These are phyloP conservation scores for Acanthopagrus latus DNA, from an alignment of 2,797 vertebrate species.

Conservation along the genomic window DNA sequence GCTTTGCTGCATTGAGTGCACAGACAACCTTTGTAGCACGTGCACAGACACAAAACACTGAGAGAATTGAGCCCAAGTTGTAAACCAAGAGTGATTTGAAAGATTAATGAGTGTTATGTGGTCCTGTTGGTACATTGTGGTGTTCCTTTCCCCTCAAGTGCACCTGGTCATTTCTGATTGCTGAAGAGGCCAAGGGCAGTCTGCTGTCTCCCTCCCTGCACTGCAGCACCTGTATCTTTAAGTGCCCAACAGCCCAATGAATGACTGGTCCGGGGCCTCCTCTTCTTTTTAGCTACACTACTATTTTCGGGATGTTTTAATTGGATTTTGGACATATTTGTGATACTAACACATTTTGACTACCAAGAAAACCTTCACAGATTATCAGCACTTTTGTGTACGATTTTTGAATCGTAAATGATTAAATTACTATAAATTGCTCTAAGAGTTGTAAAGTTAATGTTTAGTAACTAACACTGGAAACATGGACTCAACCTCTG, in stretches of 20 bases:
- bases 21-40: slow-evolving; percentile 27
- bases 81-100: slow-evolving; percentile 39
- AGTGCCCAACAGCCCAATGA: background rate
- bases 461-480: no score
- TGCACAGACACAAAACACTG: slow-evolving; percentile 25
- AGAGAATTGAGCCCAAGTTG: background rate
- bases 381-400: no score
- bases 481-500: no score
- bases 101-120: slow-evolving; percentile 23
- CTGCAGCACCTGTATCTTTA: background rate
- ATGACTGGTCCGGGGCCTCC: background rate
- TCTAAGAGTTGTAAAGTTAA: no score
- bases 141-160: slow-evolving; percentile 29
- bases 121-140: slow-evolving; percentile 6
- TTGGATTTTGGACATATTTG: no score
- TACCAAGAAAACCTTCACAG: no score
- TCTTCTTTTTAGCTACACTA: background rate
- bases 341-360: no score
- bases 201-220: background rate
- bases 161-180: slow-evolving; percentile 8
- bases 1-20: slow-evolving; percentile 29
- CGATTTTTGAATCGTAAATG: no score
- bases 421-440: no score
- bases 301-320: no score
- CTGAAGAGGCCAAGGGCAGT: background rate